Conservation (phyloP, 2,888 invertebrate species). For the Caenorhabditis angaria region DNA sequence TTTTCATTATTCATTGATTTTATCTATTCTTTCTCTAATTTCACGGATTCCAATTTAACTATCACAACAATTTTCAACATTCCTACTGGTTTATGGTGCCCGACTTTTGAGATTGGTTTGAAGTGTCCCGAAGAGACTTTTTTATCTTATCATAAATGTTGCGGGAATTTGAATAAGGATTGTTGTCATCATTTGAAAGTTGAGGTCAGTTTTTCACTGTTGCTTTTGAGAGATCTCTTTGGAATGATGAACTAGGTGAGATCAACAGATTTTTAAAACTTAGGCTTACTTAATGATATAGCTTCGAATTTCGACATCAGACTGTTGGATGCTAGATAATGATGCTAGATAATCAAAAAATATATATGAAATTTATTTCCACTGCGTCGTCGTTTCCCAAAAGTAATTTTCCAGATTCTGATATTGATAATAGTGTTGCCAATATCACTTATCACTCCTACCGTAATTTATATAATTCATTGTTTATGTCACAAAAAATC, state of each 20-base stretch:
- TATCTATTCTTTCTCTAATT: too few relatives aligned
- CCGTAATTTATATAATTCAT: conserved; percentile 22
- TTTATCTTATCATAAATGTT: conserved; percentile 42
- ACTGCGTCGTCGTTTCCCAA: too few relatives aligned
- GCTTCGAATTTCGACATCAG: too few relatives aligned
- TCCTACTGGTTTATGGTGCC: not conserved
- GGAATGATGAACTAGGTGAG: too few relatives aligned
- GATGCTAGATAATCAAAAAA: too few relatives aligned
- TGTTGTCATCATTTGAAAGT: conserved; percentile 44
- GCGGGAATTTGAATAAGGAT: conserved; percentile 45
- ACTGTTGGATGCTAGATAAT: too few relatives aligned
- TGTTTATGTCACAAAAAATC: conserved; percentile 11
- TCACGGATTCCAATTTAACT: too few relatives aligned
- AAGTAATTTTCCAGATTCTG: conserved; percentile 23
- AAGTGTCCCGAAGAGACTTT: conserved; percentile 22
- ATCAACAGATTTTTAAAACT: too few relatives aligned
- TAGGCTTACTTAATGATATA: too few relatives aligned
- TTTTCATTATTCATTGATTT: too few relatives aligned
- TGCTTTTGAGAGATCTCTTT: too few relatives aligned
- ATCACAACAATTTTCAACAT: not conserved
- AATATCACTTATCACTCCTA: conserved; percentile 38
- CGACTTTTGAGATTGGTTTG: not conserved
- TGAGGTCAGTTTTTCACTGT: conserved; percentile 25
- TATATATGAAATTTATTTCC: too few relatives aligned
- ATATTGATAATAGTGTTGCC: conserved; percentile 43